Conservation (phyloP, 2,113 vertebrate species). For the Tragelaphus imberbis region DNA sequence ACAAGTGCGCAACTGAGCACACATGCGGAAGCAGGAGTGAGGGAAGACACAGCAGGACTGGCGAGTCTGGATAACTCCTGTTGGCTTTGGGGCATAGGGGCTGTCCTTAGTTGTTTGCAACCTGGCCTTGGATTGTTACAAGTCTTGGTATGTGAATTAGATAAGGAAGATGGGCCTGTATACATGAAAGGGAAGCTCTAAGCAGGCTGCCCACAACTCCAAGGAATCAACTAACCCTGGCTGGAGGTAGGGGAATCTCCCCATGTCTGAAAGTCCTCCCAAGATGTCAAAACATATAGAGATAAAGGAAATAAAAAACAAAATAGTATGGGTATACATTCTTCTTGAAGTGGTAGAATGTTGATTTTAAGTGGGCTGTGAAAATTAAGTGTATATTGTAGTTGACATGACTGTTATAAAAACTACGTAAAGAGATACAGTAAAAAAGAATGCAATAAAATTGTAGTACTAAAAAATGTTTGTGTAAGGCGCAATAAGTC, state of each 20-base stretch:
- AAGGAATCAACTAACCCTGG: background rate
- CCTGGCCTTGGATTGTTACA: background rate
- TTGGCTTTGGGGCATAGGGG: background rate
- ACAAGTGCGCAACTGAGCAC: fast-evolving
- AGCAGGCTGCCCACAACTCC: too few relatives aligned
- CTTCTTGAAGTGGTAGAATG: background rate
- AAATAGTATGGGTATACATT: background rate
- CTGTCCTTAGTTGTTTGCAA: background rate
- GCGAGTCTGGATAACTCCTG: background rate
- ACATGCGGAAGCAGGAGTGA: background rate
- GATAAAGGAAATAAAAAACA: background rate
- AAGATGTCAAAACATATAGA: background rate
- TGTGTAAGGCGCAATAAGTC: background rate
- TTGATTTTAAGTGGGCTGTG: background rate
- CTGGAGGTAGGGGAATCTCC: background rate
- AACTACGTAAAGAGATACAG: background rate
- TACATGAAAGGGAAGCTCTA: background rate
- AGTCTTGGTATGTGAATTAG: background rate
- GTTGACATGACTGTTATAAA: background rate
- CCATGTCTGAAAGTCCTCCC: background rate
- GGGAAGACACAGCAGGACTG: background rate
- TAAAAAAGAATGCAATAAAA: background rate
- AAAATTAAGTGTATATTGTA: background rate
- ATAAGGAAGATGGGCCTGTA: background rate
- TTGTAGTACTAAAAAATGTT: background rate